A percentile compares a stretch with the other conserved stretches of the same genome.
Conservation (phyloP, 2,113 vertebrate species). For the Podarcis muralis region DNA sequence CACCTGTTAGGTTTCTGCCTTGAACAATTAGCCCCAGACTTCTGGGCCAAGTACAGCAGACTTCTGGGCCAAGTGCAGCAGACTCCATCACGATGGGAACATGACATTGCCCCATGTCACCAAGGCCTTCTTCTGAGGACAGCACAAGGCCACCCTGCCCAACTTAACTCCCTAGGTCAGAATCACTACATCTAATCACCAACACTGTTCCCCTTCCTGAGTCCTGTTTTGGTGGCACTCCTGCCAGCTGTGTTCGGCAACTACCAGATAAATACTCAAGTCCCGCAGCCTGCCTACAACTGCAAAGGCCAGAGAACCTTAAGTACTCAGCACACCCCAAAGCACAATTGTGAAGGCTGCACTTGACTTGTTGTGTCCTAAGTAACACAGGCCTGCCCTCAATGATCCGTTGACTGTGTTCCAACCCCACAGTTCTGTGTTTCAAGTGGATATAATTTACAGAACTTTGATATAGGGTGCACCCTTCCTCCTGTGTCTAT, state of each 20-base stretch:
- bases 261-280: neutral
- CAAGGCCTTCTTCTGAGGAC: too few species aligned
- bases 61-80: neutral
- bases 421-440: neutral
- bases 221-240: neutral
- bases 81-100: too few species aligned
- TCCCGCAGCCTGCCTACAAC: neutral
- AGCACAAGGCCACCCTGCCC: too few species aligned
- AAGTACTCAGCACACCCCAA: neutral
- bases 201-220: too few species aligned
- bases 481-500: neutral
- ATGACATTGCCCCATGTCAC: too few species aligned
- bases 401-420: neutral
- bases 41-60: neutral
- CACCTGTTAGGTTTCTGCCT: neutral
- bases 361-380: neutral
- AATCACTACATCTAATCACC: too few species aligned
- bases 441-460: neutral
- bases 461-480: neutral
- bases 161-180: too few species aligned
- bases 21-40: too few species aligned
- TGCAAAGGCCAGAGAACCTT: neutral
- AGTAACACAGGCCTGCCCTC: neutral
- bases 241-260: neutral
- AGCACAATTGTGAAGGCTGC: neutral